Base-by-base conservation (phyloP, 2,113 vertebrate genomes). In the cattle (Bos taurus) region DNA sequence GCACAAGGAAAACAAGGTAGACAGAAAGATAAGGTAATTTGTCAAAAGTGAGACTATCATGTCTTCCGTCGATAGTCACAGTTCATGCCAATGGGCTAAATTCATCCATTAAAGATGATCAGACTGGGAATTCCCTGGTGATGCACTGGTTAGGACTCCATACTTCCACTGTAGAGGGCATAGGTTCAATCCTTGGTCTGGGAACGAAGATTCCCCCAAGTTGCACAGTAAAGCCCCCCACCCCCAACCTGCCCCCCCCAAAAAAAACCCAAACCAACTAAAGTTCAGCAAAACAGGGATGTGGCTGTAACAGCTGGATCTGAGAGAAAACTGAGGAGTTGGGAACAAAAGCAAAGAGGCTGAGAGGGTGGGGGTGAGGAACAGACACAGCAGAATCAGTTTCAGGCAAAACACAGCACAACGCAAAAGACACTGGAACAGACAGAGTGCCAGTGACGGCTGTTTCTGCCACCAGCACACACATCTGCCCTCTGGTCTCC, bases 221-320 rank as follows among this genome's bases (percentile, higher is more conserved):
- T 67, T 19, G 16, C 33, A 67, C 3, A n/a, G 33, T 67, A n/a
- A 67, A 36, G 64, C 7, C 33, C 33, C 7, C 13, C 0, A 0
- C 3, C 28, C 28, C 28, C 6, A 33, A 8, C 30, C 14, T 6
- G 0, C 14, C 3, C 13, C 60, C 30, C 14, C 1, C 1, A 1
- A 3, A 15, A 28, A 16, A 43, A 33, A 78, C n/a, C 13, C 25
- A 21, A 16, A 36, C 21, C 13, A 28, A 28, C 6, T 28, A 19
- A 28, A 40, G 46, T 36, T 57, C 77, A 50, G 25, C 56, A 3
- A 9, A 62, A n/a, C 54, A 17, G 40, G 25, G 12, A 16, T 10
- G 12, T 19, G 28, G 28, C 40, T 14, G 28, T 19, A 33, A 62
- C 40, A 16, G 40, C 19, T 23, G 85, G n/a, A 15, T 8, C 59